Evolutionary conservation across 1,140 invertebrate genomes (phyloP), one percentile per base, ranked within the genome.

Genomic region (Ceratina australensis): DNA sequence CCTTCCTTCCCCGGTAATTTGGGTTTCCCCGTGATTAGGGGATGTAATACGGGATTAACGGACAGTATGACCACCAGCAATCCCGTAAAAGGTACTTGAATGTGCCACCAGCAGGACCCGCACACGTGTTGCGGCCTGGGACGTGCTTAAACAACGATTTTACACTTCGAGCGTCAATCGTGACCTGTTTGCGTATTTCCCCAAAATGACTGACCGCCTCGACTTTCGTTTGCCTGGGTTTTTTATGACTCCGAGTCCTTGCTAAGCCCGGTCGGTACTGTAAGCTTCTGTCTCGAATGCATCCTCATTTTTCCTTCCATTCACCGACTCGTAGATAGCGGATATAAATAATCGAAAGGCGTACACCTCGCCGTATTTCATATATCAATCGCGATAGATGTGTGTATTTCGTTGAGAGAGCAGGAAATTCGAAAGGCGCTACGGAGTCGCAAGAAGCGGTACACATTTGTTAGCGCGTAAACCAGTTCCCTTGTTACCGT

Each of bases 21-120:
- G 79, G 66, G 50, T 81, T 83, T 82, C 26, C 75, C 69, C 61
- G 47, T 47, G 60, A 76, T 74, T 78, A 73, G 50, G 49, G 67
- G n/a, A 54, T 64, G 66, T 63, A 79, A 57, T 47, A 10, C 18
- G 20, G 64, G 74, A 56, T 54, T 69, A 74, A 61, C 57, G 47
- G 76, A 85, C 73, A 83, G 26, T 75, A 71, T 28, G 22, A 60
- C 81, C 84, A 82, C 81, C 81, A 79, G 83, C 56, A 65, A 52
- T 13, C 1, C 33, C 7, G 7, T n/a, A n/a, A n/a, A n/a, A 3
- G 33, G 33, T 33, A 33, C 33, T 7, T 33, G 33, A 33, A 33
- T 33, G 33, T 33, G 60, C 80, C 84, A 87, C 82, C 86, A 86
- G 84, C 71, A 81, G 77, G 80, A 56, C 50, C 60, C 57, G 20